Conservation (phyloP, 2,797 vertebrate species). For the Chanos chanos region DNA sequence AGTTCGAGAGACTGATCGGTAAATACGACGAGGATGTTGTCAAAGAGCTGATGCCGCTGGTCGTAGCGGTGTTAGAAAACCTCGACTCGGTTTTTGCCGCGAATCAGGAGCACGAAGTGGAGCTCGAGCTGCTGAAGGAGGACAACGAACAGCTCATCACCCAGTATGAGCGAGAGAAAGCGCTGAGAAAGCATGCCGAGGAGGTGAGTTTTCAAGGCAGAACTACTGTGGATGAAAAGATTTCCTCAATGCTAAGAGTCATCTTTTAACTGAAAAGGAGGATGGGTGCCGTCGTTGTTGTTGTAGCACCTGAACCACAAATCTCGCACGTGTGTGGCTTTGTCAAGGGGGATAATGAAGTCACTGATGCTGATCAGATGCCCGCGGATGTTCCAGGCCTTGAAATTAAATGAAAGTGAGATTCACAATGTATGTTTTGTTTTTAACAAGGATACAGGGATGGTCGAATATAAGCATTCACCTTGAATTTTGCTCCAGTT, state of each 20-base stretch:
- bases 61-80: slow-evolving; percentile 92
- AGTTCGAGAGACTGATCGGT: slow-evolving; percentile 90
- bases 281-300: slow-evolving; percentile 17
- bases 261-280: too few species aligned
- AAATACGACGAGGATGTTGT: slow-evolving; percentile 93
- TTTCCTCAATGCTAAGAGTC: too few species aligned
- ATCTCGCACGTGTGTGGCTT: slow-evolving; percentile 1
- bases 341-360: neutral
- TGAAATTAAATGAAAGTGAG: neutral
- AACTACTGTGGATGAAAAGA: too few species aligned
- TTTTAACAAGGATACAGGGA: too few species aligned
- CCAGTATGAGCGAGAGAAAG: slow-evolving; percentile 93
- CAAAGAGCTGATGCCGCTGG: slow-evolving; percentile 92
- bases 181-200: slow-evolving; percentile 88
- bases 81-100: slow-evolving; percentile 90
- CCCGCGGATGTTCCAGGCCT: neutral
- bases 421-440: too few species aligned
- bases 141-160: slow-evolving; percentile 98
- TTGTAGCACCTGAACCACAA: slow-evolving; percentile 13
- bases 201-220: too few species aligned
- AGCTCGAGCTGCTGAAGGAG: slow-evolving; percentile 92
- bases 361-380: neutral
- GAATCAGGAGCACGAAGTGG: slow-evolving; percentile 93
- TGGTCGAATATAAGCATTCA: too few species aligned
- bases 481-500: too few species aligned